Evolutionary conservation across 2,797 vertebrate species (phyloP), one percentile per base, ranked within the genome.

Genomic region (Yasuhikotakia modesta): DNA sequence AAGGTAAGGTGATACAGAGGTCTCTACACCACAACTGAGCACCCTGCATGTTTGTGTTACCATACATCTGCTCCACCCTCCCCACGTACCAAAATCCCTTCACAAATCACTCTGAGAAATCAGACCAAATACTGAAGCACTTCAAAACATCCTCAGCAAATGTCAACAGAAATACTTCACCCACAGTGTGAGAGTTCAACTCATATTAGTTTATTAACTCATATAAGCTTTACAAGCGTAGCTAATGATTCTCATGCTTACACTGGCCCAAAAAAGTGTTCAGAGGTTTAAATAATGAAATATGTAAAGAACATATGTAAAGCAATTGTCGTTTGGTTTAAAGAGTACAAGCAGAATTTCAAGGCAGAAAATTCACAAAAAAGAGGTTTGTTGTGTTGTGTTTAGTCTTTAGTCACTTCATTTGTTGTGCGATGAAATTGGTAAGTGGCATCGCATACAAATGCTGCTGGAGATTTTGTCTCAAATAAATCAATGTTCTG

Each of bases 1-100:
- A 85, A 92, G 93, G 93, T 93, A 92, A 93, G 93, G 83, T 83
- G 67, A 80, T 81, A 60, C 58, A 24, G 77, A 76, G 82, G 86
- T 87, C 88, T 85, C 84, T 71, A 85, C 82, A 83, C 87, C 85
- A 77, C 79, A 77, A 43, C 72, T 70, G 22, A 76, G 79, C 83
- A 79, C 63, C 87, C 81, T 92, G 90, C 89, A 90, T 89, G 88
- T 70, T 52, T 72, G 43, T 73, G 63, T 79, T 72, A 73, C 78
- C 76, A 45, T 74, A 48, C 76, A 73, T 58, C 71, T 79, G 39
- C 73, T 73, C 81, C 75, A 70, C 75, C 79, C 61, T 52, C 71
- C 76, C 61, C 22, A 32, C 8, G 5, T 48, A 24, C 77, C 57
- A 64, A 24, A 63, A 70, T 76, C 73, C 22, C 24, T 57, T 52